A percentile compares a stretch with the other conserved stretches of the same genome.
phyloP scores from a whole-genome alignment of 2,888 invertebrate genomes.

The Cepaea hortensis region DNA sequence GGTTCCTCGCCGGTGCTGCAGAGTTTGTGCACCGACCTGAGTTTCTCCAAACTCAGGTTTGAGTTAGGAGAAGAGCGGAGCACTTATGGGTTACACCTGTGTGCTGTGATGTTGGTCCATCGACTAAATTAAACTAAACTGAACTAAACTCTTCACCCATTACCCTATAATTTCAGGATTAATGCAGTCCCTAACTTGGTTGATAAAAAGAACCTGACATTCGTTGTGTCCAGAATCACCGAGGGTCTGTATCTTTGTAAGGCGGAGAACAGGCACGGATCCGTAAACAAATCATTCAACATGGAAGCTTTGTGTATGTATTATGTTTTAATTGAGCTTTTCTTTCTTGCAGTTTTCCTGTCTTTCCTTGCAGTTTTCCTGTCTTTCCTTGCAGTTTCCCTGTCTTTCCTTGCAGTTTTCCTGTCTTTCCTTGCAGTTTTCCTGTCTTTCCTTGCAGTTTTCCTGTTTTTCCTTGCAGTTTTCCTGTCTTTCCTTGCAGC shows the following conservation, averaged over 20 bases:
- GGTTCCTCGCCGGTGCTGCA: no score
- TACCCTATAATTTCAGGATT: constrained; percentile 11
- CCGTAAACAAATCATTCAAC: not conserved
- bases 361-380: no score
- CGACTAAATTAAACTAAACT: no score
- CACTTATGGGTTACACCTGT: no score
- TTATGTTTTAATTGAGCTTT: not conserved
- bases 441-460: no score
- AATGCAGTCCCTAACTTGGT: not conserved
- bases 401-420: no score
- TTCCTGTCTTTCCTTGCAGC: not conserved
- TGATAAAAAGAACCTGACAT: not conserved
- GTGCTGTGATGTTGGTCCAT: no score
- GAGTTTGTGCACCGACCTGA: no score
- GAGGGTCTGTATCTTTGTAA: constrained; percentile 30
- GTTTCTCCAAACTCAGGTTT: no score
- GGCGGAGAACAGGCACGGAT: constrained; percentile 35
- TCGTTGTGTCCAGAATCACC: not conserved
- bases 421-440: no score
- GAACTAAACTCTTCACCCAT: not conserved
- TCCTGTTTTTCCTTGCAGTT: not conserved
- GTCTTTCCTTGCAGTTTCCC: no score
- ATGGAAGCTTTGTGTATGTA: constrained; percentile 43
- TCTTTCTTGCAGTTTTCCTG: not conserved
- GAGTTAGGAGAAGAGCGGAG: no score